A percentile compares a stretch with the other conserved stretches of the same genome.
Conservation (phyloP, 2,113 vertebrate genomes). For the Girardinichthys multiradiatus region DNA sequence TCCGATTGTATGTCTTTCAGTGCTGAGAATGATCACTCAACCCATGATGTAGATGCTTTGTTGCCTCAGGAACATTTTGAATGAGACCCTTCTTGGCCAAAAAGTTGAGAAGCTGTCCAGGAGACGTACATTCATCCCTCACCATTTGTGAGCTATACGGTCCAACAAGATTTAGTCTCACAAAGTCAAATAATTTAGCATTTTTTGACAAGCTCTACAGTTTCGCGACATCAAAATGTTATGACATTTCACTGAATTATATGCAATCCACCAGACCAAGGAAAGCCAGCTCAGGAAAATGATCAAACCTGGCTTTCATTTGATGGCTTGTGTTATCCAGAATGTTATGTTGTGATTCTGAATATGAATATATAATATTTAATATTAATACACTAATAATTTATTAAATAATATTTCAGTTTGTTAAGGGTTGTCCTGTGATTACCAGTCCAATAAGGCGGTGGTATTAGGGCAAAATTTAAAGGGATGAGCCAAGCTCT, state of each 20-base stretch:
- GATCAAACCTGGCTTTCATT: neutral
- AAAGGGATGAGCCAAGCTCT: no score
- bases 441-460: no score
- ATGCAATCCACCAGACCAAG: neutral
- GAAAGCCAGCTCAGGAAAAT: constrained; percentile 6
- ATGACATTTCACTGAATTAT: constrained; percentile 52
- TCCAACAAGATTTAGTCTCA: constrained; percentile 3
- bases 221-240: neutral
- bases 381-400: no score
- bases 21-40: neutral
- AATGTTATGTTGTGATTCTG: accelerated
- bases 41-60: neutral
- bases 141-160: neutral
- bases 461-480: no score
- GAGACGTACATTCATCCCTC: constrained; percentile 10
- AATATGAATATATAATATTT: no score
- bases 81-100: constrained; percentile 2
- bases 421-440: no score
- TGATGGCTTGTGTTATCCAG: neutral
- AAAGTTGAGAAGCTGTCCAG: neutral
- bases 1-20: neutral
- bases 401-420: no score
- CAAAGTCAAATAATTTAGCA: constrained; percentile 10
- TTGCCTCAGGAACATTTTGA: neutral
- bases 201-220: no score